phyloP scores from a whole-genome alignment of 2,888 invertebrate genomes.

The Doris montereyensis region DNA sequence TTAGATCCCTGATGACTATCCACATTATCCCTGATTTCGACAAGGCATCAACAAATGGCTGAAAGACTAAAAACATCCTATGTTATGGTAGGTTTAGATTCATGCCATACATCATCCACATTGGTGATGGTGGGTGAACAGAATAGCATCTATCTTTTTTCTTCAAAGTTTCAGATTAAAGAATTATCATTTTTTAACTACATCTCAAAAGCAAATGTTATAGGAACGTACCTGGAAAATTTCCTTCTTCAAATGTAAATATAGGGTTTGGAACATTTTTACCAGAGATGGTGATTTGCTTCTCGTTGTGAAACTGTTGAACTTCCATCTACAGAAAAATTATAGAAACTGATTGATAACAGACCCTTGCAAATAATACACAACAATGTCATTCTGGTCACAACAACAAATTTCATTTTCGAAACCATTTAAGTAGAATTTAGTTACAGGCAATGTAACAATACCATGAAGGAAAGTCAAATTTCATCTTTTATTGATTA shows the following conservation, averaged over 20 bases:
- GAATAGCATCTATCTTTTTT: neutral
- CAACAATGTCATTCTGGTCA: neutral
- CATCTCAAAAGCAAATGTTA: neutral
- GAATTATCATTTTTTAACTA: no score
- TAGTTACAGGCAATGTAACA: no score
- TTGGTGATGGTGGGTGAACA: no score
- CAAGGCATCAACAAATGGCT: no score
- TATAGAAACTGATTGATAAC: no score
- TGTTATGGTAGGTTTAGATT: no score
- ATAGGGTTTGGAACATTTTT: constrained; percentile 88
- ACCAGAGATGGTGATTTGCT: constrained; percentile 92
- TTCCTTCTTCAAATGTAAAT: constrained; percentile 90
- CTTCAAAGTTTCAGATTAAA: neutral
- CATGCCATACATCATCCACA: no score
- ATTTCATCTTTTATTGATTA: no score
- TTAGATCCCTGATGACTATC: no score
- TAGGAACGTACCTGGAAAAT: constrained; percentile 82
- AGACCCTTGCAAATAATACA: neutral
- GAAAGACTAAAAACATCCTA: no score
- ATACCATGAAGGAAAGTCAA: no score
- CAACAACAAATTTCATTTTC: neutral
- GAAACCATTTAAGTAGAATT: neutral
- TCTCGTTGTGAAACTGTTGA: constrained; percentile 83
- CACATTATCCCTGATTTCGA: no score
- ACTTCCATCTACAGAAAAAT: constrained; percentile 83